phyloP scores from a whole-genome alignment of 2,888 invertebrate species.

The Drosophila borealis region DNA sequence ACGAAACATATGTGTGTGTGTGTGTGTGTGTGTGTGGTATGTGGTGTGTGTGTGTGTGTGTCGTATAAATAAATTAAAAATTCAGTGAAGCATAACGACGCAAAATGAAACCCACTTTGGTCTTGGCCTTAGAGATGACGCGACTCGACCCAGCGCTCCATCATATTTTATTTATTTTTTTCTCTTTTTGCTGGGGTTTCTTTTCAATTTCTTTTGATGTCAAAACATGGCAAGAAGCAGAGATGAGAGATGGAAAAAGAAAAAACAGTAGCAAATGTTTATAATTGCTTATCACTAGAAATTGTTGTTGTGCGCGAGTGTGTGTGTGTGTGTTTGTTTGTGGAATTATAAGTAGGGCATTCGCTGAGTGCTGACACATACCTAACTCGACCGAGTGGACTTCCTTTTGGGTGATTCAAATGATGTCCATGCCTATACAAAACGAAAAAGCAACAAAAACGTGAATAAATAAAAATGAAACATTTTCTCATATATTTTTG shows the following conservation, averaged over 20 bases:
- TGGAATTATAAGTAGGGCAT: slow-evolving; percentile 40
- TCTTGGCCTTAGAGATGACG: slow-evolving; percentile 44
- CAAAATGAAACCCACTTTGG: slow-evolving; percentile 59
- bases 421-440: slow-evolving; percentile 44
- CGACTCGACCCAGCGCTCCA: slow-evolving; percentile 34
- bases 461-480: slow-evolving; percentile 11
- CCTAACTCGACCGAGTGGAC: slow-evolving; percentile 28
- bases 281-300: slow-evolving; percentile 69
- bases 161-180: slow-evolving; percentile 15
- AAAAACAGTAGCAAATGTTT: slow-evolving; percentile 56
- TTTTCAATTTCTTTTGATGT: slow-evolving; percentile 70
- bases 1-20: slow-evolving; percentile 36
- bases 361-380: slow-evolving; percentile 34
- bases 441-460: slow-evolving; percentile 11
- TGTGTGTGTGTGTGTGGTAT: slow-evolving; percentile 3
- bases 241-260: slow-evolving; percentile 15
- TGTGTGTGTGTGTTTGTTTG: slow-evolving; percentile 7
- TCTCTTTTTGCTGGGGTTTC: slow-evolving; percentile 51
- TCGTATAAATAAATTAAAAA: slow-evolving; percentile 71
- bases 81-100: slow-evolving; percentile 69
- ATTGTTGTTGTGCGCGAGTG: slow-evolving; percentile 19
- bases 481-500: slow-evolving; percentile 22
- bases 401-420: slow-evolving; percentile 49
- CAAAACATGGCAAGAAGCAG: slow-evolving; percentile 42
- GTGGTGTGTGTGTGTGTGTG: slow-evolving; percentile 19